Percentiles rank a stretch among this genome's conserved stretches.
phyloP scores from a whole-genome alignment of 1,140 invertebrate species.

The Zaprionus inermis region DNA sequence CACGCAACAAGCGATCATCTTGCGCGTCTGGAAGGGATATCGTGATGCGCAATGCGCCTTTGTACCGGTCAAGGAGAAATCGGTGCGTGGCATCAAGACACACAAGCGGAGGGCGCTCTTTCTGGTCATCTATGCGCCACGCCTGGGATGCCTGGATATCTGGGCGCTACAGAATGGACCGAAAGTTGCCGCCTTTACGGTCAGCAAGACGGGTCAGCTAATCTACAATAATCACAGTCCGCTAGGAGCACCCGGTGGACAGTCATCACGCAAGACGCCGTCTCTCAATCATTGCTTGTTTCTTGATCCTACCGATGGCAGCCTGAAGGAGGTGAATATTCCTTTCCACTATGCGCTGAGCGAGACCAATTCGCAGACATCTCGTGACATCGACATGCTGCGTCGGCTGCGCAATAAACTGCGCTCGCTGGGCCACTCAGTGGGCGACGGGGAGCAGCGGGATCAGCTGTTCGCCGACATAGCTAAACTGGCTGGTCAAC shows the following conservation, averaged over 20 bases:
- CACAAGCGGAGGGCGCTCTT: slow-evolving; percentile 88
- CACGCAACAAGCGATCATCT: slow-evolving; percentile 90
- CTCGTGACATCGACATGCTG: slow-evolving; percentile 94
- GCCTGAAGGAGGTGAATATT: slow-evolving; percentile 91
- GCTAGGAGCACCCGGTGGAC: slow-evolving; percentile 84
- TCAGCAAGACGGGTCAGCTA: slow-evolving; percentile 92
- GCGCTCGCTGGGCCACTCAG: slow-evolving; percentile 85
- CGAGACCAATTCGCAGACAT: slow-evolving; percentile 93
- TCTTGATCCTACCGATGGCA: slow-evolving; percentile 91
- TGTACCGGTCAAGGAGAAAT: slow-evolving; percentile 85
- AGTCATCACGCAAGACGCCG: slow-evolving; percentile 85
- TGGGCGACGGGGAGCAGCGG: slow-evolving; percentile 14
- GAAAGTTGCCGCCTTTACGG: slow-evolving; percentile 95
- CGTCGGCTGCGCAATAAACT: slow-evolving; percentile 90
- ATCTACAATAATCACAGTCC: slow-evolving; percentile 92
- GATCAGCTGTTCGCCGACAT: slow-evolving; percentile 51
- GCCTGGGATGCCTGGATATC: slow-evolving; percentile 93
- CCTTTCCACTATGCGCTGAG: slow-evolving; percentile 96
- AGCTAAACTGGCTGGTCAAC: slow-evolving; percentile 86
- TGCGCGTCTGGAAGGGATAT: slow-evolving; percentile 97
- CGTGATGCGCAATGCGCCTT: slow-evolving; percentile 96
- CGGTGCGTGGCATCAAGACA: slow-evolving; percentile 77
- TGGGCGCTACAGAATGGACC: slow-evolving; percentile 94
- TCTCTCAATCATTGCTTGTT: slow-evolving; percentile 90
- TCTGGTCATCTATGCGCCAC: slow-evolving; percentile 93